Percentiles rank a stretch among this genome's conserved stretches.
Conservation (phyloP, 1,140 invertebrate genomes). For the Atopsyche davidsoni region DNA sequence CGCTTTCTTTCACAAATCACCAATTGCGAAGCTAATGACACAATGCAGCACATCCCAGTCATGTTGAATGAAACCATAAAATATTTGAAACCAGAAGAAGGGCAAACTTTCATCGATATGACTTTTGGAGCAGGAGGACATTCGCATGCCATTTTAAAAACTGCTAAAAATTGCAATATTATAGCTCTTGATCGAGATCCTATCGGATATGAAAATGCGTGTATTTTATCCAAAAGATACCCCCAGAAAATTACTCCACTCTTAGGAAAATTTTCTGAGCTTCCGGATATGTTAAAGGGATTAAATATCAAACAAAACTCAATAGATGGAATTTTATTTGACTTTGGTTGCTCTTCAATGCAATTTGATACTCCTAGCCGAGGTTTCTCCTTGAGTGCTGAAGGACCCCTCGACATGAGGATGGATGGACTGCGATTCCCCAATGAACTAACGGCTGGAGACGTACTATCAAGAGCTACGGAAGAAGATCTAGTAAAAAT, state of each 20-base stretch:
- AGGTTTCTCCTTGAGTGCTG: conserved; percentile 78
- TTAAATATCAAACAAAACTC: conserved; percentile 54
- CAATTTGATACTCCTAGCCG: conserved; percentile 77
- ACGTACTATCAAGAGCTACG: conserved; percentile 74
- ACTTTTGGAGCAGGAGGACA: conserved; percentile 95
- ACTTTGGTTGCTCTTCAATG: conserved; percentile 95
- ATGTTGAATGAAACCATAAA: conserved; percentile 64
- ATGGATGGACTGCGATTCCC: conserved; percentile 78
- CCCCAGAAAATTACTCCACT: conserved; percentile 68
- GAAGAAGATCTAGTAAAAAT: conserved; percentile 76
- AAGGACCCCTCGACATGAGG: conserved; percentile 92
- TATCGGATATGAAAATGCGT: conserved; percentile 61
- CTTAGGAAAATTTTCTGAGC: conserved; percentile 81
- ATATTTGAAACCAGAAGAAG: conserved; percentile 56
- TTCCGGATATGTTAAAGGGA: conserved; percentile 61
- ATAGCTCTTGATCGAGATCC: conserved; percentile 88
- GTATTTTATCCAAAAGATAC: conserved; percentile 57
- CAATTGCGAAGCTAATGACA: conserved; percentile 28
- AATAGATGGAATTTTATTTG: conserved; percentile 85
- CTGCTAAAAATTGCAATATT: conserved; percentile 56
- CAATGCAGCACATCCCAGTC: conserved; percentile 59
- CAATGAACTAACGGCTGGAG: conserved; percentile 71
- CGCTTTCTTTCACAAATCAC: conserved; percentile 17
- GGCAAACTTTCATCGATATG: conserved; percentile 73
- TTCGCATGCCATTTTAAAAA: conserved; percentile 56